phyloP scores from a whole-genome alignment of 2,113 vertebrate species.

The Zosterops japonicus region DNA sequence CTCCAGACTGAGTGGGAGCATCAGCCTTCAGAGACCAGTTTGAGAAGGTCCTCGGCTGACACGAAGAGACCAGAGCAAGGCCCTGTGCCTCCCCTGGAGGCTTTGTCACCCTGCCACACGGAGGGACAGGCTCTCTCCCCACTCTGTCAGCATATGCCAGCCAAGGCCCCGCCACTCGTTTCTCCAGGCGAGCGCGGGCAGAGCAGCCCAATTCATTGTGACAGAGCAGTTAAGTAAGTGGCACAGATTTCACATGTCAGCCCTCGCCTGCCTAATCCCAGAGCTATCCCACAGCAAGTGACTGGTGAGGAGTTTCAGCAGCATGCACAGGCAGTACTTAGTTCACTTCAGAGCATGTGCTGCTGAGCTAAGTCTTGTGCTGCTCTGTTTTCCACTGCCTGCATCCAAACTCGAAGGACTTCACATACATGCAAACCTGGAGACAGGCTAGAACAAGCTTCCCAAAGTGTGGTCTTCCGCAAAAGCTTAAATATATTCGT shows the following conservation, averaged over 20 bases:
- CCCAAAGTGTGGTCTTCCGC: not conserved
- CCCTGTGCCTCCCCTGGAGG: not conserved
- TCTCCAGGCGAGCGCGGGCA: not conserved
- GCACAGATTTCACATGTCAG: conserved; percentile 58
- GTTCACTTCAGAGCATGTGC: not conserved
- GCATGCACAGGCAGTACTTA: not conserved
- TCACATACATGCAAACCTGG: not conserved
- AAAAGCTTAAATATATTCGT: not conserved
- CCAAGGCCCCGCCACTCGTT: not conserved
- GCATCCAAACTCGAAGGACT: not conserved
- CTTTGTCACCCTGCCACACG: not conserved
- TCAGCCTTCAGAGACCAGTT: not conserved
- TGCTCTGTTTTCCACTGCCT: not conserved
- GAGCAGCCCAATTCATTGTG: conserved; percentile 23
- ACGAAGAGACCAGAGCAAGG: not conserved
- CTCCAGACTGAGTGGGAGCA: not conserved
- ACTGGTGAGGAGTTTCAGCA: not conserved
- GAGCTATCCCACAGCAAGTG: not conserved
- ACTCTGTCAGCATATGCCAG: not conserved
- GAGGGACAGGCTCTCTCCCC: not conserved
- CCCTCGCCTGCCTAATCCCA: not conserved
- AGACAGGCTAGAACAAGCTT: not conserved
- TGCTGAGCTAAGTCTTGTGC: not conserved
- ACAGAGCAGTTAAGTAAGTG: conserved; percentile 31
- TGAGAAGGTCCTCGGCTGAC: not conserved